Evolutionary conservation across 23 tunicate species (phyloP), one percentile per base, ranked within the genome.

Genomic region (Oikopleura vanhoeffeni): DNA sequence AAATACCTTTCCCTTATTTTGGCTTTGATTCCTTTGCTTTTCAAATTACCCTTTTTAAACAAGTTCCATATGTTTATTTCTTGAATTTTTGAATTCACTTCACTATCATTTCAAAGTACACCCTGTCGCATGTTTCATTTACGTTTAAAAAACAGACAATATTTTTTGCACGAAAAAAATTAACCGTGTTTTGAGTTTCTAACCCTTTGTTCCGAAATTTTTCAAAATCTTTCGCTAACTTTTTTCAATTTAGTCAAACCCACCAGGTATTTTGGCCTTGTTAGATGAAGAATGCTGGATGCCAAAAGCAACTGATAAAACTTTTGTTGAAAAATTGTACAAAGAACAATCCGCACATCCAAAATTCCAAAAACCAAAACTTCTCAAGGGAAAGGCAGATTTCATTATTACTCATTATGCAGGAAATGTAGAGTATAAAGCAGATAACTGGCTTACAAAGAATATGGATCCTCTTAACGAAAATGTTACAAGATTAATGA

Each of bases 231-330:
- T 49, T 4, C 18, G 41, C 27, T 76, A n/a, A n/a, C n/a, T n/a
- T n/a, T n/a, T n/a, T n/a, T n/a, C n/a, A n/a, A n/a, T 41, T 40
- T 87, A 95, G 99, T 87, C 99, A 67, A 90, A 88, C 86, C 99
- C 99, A 39, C 99, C 99, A 40, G 99, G 99, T 49, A 95, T 95
- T 41, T 83, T 95, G 83, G 88, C 99, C 0, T 86, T 95, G 41
- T 76, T 95, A 85, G 99, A 95, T 67, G 99, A 95, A 40, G 99
- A 95, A 88, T 95, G 99, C 82, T 95, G 99, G 99, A 90, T 95
- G 86, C 99, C 99, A 36, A 95, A 95, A 85, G 99, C 99, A 40
- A 95, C 99, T 41, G 99, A 95, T 87, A 90, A 91, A 76, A 83
- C 91, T 0, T 95, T 95, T 57, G 99, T 95, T 39, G 99, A 95